Evolutionary conservation across 2,888 invertebrate species (phyloP).

Genomic region (Nycteola revayana): DNA sequence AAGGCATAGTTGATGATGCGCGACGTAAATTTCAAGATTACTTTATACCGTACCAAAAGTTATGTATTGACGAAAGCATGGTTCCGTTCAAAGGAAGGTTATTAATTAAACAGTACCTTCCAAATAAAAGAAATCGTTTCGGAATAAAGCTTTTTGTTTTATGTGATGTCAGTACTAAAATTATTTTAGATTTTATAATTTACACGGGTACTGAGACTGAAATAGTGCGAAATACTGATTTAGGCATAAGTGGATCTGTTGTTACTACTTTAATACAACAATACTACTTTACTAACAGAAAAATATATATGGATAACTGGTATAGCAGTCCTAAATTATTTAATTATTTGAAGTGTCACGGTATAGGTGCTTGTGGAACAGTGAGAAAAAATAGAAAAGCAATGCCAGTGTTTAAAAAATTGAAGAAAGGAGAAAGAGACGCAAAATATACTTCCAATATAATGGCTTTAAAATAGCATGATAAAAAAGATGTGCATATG

Average conservation of each 20-base stretch:
- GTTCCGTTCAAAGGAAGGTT: conserved; percentile 30
- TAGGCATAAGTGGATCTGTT: conserved; percentile 21
- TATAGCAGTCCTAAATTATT: conserved; percentile 28
- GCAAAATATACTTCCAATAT: conserved; percentile 12
- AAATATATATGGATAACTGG: conserved; percentile 29
- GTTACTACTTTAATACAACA: conserved; percentile 21
- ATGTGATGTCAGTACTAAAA: conserved; percentile 28
- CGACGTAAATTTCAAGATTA: conserved; percentile 18
- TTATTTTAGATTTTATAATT: conserved; percentile 28
- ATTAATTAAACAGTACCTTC: conserved; percentile 26
- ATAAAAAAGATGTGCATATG: conserved; percentile 37
- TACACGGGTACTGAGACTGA: conserved; percentile 25
- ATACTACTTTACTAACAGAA: conserved; percentile 21
- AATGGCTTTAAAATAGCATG: conserved; percentile 42
- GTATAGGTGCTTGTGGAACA: conserved; percentile 29
- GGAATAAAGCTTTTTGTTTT: conserved; percentile 28
- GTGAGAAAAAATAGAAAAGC: conserved; percentile 22
- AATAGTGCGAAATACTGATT: conserved; percentile 12
- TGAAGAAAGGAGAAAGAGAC: conserved; percentile 15
- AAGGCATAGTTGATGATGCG: conserved; percentile 20
- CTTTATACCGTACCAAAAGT: conserved; percentile 20
- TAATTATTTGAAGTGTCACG: conserved; percentile 21
- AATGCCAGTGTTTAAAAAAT: conserved; percentile 26
- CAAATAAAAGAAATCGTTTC: conserved; percentile 27
- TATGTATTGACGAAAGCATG: conserved; percentile 30